A percentile compares a stretch with the other conserved stretches of the same genome.
Evolutionary conservation across 2,888 invertebrate species (phyloP).

Genomic region (Cybosia mesomella): DNA sequence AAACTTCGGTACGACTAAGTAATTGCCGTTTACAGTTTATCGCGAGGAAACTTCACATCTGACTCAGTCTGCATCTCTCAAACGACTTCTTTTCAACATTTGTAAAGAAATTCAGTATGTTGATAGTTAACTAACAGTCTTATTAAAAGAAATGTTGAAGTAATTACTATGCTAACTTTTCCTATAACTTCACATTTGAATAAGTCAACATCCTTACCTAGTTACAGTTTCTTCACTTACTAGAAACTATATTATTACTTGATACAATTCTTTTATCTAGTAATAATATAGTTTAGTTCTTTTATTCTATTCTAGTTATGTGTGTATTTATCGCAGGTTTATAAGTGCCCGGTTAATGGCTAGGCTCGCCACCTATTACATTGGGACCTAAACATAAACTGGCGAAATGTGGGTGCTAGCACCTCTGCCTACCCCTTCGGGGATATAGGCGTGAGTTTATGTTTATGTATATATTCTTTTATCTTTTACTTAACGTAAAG

Average conservation of each 20-base stretch:
- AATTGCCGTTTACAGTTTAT: conserved; percentile 77
- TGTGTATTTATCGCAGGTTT: too few relatives aligned
- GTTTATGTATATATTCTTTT: too few relatives aligned
- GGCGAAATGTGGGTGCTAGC: too few relatives aligned
- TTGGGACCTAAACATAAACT: too few relatives aligned
- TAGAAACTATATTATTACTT: too few relatives aligned
- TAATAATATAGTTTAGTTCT: too few relatives aligned
- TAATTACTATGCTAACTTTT: not conserved
- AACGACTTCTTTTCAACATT: conserved; percentile 37
- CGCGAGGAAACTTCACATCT: conserved; percentile 66
- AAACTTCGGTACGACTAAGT: conserved; percentile 71
- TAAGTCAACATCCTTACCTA: conserved; percentile 7
- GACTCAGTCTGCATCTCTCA: conserved; percentile 63
- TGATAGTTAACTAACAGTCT: conserved; percentile 41
- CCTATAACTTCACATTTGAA: conserved; percentile 5
- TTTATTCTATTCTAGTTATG: too few relatives aligned
- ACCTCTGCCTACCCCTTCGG: too few relatives aligned
- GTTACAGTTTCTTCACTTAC: not conserved
- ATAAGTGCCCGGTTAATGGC: too few relatives aligned
- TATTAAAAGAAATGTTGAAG: not conserved
- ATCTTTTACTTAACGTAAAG: conserved; percentile 18
- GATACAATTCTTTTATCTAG: too few relatives aligned
- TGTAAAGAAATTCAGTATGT: conserved; percentile 35
- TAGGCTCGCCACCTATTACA: too few relatives aligned
- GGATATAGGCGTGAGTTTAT: too few relatives aligned